Percentiles rank a stretch among this genome's conserved stretches.
Conservation (phyloP, 2,797 vertebrate species). For the Selene dorsalis region DNA sequence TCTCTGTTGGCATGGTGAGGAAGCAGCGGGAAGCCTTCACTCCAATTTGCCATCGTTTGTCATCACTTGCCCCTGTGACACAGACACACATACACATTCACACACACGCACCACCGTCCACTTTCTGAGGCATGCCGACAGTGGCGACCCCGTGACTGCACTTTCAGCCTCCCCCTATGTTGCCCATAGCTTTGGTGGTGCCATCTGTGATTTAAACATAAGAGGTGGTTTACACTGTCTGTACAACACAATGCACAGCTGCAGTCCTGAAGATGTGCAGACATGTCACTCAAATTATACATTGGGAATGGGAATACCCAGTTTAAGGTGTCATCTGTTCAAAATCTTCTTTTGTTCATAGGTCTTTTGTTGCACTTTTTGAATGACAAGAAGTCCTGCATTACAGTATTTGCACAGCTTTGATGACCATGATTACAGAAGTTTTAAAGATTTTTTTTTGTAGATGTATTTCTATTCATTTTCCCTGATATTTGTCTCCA, state of each 20-base stretch:
- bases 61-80: constrained; percentile 85
- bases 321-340: neutral
- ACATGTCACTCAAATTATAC: neutral
- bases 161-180: constrained; percentile 26
- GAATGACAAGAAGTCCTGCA: neutral
- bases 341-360: neutral
- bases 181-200: constrained; percentile 16
- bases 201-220: constrained; percentile 51
- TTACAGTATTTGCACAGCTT: neutral
- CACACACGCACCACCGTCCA: constrained; percentile 34
- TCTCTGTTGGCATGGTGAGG: constrained; percentile 80
- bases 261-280: neutral
- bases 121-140: constrained; percentile 46
- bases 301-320: neutral
- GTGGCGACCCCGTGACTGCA: constrained; percentile 53
- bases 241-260: neutral
- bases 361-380: neutral
- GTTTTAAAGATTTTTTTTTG: no score
- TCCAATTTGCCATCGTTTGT: constrained; percentile 89
- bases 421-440: no score
- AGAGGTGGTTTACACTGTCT: neutral
- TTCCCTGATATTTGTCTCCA: neutral
- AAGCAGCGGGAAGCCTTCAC: constrained; percentile 83
- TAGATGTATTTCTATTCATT: no score
- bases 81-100: constrained; percentile 43